Conservation (phyloP, 2,888 invertebrate genomes). For the Oscheius sp. region DNA sequence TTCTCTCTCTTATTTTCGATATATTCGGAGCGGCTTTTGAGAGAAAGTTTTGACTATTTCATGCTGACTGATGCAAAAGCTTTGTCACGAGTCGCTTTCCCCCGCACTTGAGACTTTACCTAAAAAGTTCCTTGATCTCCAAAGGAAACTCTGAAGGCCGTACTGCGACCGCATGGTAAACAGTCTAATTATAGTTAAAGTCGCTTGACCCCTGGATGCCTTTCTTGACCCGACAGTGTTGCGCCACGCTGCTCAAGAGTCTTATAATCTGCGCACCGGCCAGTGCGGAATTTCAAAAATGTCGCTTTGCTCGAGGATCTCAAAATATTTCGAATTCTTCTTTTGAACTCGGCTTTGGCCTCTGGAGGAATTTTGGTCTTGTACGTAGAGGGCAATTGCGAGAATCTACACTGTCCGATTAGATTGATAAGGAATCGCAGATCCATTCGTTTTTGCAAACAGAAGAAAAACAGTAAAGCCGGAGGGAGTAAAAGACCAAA, state of each 20-base stretch:
- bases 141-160: background rate
- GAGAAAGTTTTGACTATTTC: slow-evolving; percentile 9
- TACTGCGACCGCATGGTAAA: too few species aligned
- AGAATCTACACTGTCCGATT: slow-evolving; percentile 9
- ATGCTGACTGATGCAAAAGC: background rate
- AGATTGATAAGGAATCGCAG: background rate
- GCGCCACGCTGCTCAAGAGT: slow-evolving; percentile 25
- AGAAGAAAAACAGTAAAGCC: background rate
- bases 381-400: background rate
- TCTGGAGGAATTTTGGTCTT: too few species aligned
- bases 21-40: background rate
- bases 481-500: background rate
- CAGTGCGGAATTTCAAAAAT: slow-evolving; percentile 27
- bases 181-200: background rate
- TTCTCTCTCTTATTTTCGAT: slow-evolving; percentile 9
- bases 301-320: too few species aligned
- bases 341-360: too few species aligned
- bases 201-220: slow-evolving; percentile 20
- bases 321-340: too few species aligned
- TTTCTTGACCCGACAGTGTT: slow-evolving; percentile 25
- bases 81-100: background rate
- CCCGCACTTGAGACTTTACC: background rate
- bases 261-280: background rate
- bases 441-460: background rate
- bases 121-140: too few species aligned